Evolutionary conservation across 2,797 vertebrate genomes (phyloP).

Genomic region (Scyliorhinus canicula): DNA sequence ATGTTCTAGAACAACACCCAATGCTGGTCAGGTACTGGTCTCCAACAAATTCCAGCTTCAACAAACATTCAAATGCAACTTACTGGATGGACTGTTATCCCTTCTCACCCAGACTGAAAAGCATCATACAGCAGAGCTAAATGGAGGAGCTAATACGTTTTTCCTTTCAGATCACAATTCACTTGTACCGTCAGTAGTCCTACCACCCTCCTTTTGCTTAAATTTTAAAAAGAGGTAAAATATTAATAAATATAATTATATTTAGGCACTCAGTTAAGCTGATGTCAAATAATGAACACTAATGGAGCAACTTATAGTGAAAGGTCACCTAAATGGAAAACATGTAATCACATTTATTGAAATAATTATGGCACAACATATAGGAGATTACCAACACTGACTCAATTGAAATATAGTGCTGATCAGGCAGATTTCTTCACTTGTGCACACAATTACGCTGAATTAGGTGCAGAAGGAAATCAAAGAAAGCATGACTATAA

Average conservation of each 20-base stretch:
- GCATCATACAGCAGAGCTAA: background rate
- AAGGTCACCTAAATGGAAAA: conserved; percentile 22
- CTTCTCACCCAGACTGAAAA: background rate
- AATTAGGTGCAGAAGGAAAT: background rate
- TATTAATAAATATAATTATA: conserved; percentile 34
- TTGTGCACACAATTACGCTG: conserved; percentile 3
- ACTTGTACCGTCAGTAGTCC: background rate
- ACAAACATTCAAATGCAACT: background rate
- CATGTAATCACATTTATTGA: background rate
- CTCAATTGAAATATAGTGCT: conserved; percentile 21
- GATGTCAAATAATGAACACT: conserved; percentile 25
- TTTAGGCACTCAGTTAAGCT: conserved; percentile 31
- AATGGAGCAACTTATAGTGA: background rate
- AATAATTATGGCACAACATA: conserved; percentile 36
- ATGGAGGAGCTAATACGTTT: background rate
- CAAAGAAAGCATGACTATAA: conserved; percentile 34
- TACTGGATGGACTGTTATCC: background rate
- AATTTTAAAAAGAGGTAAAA: background rate
- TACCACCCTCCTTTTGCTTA: background rate
- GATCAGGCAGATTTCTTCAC: conserved; percentile 6
- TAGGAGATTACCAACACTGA: background rate
- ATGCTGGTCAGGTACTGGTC: background rate
- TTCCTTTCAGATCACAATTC: background rate
- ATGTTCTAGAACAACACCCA: background rate
- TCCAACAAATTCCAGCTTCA: background rate